Conservation (phyloP, 2,797 vertebrate species). For the Myotis myotis region DNA sequence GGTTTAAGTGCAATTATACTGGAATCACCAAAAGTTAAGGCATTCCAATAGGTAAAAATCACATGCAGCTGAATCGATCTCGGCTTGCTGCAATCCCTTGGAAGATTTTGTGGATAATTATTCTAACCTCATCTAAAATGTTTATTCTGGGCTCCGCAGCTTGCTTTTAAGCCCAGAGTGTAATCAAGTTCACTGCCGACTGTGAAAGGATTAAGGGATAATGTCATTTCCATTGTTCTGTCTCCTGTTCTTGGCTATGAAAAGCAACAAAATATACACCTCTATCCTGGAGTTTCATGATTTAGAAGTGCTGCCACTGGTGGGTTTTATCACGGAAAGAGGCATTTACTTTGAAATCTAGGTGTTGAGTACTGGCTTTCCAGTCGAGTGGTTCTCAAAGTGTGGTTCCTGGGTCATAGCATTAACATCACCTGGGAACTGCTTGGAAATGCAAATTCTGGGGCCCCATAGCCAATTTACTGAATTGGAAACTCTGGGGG, state of each 20-base stretch:
- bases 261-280: conserved; percentile 7
- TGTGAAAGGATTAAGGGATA: conserved; percentile 47
- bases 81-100: conserved; percentile 19
- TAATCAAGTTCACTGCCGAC: conserved; percentile 8
- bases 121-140: conserved; percentile 44
- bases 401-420: background rate
- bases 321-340: background rate
- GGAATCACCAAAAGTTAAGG: conserved; percentile 21
- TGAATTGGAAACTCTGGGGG: background rate
- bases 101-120: conserved; percentile 43
- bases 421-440: background rate
- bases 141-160: conserved; percentile 46
- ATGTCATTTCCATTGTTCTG: background rate
- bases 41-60: conserved; percentile 30
- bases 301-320: background rate
- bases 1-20: conserved; percentile 31
- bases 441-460: background rate
- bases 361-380: background rate
- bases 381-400: background rate
- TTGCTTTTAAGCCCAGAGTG: conserved; percentile 1
- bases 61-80: background rate
- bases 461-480: background rate
- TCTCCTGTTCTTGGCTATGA: background rate
- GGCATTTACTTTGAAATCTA: background rate
- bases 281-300: background rate